Evolutionary conservation across 2,797 vertebrate genomes (phyloP).

Genomic region (Melanotaenia parkinsoni): DNA sequence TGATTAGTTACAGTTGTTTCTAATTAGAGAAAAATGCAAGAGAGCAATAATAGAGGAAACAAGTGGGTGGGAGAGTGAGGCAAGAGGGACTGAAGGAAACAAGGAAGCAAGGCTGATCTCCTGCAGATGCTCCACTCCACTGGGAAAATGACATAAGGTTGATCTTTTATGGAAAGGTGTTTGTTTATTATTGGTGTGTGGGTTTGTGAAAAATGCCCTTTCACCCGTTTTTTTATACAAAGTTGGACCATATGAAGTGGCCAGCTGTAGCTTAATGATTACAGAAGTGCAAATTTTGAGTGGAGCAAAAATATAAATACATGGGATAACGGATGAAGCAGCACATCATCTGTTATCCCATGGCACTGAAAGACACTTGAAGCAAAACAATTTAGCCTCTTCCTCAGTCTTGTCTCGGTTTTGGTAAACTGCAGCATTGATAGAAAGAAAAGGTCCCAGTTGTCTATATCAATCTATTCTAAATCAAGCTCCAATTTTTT

Average conservation of each 20-base stretch:
- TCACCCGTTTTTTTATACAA: slow-evolving; percentile 24
- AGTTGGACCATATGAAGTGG: slow-evolving; percentile 9
- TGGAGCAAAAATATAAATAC: neutral
- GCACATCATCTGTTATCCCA: neutral
- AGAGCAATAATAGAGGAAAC: slow-evolving; percentile 21
- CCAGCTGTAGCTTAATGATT: neutral
- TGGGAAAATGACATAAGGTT: slow-evolving; percentile 61
- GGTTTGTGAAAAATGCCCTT: slow-evolving; percentile 37
- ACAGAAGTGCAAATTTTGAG: slow-evolving; percentile 2
- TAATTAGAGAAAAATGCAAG: slow-evolving; percentile 48
- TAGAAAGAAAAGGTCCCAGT: neutral
- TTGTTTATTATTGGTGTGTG: slow-evolving; percentile 58
- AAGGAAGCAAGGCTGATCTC: slow-evolving; percentile 55
- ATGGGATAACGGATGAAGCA: slow-evolving; percentile 5
- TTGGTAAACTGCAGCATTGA: neutral
- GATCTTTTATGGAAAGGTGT: slow-evolving; percentile 52
- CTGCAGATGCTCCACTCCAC: slow-evolving; percentile 68
- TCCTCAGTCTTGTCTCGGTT: neutral
- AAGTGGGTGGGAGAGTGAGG: slow-evolving; percentile 49
- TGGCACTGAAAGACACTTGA: neutral
- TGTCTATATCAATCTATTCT: no score
- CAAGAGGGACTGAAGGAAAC: slow-evolving; percentile 34
- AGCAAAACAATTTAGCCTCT: neutral
- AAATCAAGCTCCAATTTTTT: neutral
- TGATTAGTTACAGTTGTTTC: slow-evolving; percentile 41